Base-by-base conservation (phyloP, 1,140 invertebrate species). In the Drosophila tani region DNA sequence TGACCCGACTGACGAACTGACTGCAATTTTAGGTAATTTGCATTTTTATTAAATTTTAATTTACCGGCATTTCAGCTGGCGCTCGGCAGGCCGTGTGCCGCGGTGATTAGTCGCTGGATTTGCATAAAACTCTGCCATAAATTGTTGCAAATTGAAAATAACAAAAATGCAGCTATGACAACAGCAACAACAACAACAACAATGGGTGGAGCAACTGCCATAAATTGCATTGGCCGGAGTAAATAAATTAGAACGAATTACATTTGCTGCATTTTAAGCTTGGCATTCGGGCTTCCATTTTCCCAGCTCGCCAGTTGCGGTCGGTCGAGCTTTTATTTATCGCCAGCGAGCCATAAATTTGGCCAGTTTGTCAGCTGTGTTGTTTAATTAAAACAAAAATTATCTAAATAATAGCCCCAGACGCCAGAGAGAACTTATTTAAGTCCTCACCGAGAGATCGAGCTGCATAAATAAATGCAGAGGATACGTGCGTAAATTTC, bases 11-110 rank as follows among this genome's bases (percentile, higher is more conserved):
- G 64, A 55, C 51, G 2, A 9, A 27, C 14, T n/a, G 38, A 43
- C 75, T 80, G 78, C 77, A 86, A 87, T 86, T 87, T 66, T 76
- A 45, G 56, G 41, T 73, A 85, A 88, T 90, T 88, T 88, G 81
- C 84, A 88, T 88, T 79, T 88, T 84, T 81, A 88, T 88, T 90
- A 90, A 88, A 88, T 79, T 88, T 90, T 78, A 81, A 88, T 88
- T 87, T 83, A 83, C 49, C 65, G 35, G 32, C 75, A 55, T 51
- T 51, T 47, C 29, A 43, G 56, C 27, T 35, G 51, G 2, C 49
- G 14, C 15, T 19, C 41, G 46, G 45, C 41, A 46, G 53, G 70
- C 65, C 71, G 71, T 59, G 60, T 55, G 64, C 43, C 50, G 47
- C 51, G 76, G 75, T 75, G 82, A 87, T 87, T 87, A 88, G 83